phyloP scores from a whole-genome alignment of 2,888 invertebrate species.

The Zaprionus bogoriensis region DNA sequence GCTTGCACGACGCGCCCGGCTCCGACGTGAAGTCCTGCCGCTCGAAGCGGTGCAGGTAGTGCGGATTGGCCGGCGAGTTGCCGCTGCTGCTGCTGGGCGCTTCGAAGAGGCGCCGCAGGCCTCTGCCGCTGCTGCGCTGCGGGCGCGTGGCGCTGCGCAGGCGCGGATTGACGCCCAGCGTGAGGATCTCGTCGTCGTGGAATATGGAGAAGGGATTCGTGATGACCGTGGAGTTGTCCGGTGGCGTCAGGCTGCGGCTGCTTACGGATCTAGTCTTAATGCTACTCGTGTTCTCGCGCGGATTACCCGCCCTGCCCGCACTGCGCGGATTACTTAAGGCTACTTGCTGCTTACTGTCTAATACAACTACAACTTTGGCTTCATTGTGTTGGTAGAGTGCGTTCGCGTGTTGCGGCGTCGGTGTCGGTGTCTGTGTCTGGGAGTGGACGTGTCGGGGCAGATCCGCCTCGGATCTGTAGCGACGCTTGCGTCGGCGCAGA shows the following conservation, averaged over 20 bases:
- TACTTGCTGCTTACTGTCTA: conserved; percentile 74
- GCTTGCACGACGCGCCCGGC: conserved; percentile 7
- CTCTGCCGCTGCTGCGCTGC: conserved; percentile 58
- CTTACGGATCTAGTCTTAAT: conserved; percentile 74
- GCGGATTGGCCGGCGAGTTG: conserved; percentile 37
- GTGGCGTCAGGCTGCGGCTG: conserved; percentile 47
- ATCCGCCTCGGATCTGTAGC: conserved; percentile 77
- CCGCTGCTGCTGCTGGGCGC: conserved; percentile 17
- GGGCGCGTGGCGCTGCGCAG: conserved; percentile 58
- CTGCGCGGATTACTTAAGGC: conserved; percentile 53
- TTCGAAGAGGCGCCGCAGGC: conserved; percentile 73
- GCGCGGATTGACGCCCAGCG: conserved; percentile 71
- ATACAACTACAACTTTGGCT: conserved; percentile 79
- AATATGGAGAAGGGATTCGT: conserved; percentile 82
- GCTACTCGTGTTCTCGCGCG: conserved; percentile 27
- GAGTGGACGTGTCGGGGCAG: conserved; percentile 30
- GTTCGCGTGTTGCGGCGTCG: conserved; percentile 6
- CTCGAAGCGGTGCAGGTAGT: conserved; percentile 79
- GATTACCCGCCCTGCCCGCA: no score
- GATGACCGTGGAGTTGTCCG: conserved; percentile 80
- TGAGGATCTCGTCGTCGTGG: conserved; percentile 78
- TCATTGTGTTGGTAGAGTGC: conserved; percentile 60
- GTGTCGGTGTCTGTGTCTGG: conserved; percentile 1
- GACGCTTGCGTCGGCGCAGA: conserved; percentile 46
- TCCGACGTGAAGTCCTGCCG: conserved; percentile 73